These are phyloP conservation scores for Pantherophis vulpinus DNA, from an alignment of 2,797 vertebrate genomes.

Conservation along the genomic window DNA sequence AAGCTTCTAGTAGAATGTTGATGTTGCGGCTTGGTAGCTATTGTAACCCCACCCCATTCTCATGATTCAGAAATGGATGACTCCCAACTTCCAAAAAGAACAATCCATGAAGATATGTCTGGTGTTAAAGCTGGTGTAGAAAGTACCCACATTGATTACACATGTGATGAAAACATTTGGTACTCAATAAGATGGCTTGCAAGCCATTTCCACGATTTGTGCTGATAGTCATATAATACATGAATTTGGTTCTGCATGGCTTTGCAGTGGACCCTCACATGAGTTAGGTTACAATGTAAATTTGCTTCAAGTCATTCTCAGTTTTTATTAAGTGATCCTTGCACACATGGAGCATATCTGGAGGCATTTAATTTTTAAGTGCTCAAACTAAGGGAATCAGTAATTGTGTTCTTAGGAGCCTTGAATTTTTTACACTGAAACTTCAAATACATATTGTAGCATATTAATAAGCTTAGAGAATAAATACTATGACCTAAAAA, in stretches of 20 bases:
- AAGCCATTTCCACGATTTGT: not conserved
- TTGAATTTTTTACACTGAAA: slow-evolving; percentile 37
- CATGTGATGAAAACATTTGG: not conserved
- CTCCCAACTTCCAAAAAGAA: not conserved
- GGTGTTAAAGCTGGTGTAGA: not conserved
- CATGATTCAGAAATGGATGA: not conserved
- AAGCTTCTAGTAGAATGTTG: not conserved
- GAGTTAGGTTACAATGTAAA: slow-evolving; percentile 11
- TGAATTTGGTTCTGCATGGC: not conserved
- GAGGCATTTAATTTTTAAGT: slow-evolving; percentile 38
- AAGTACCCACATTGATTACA: not conserved
- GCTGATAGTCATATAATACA: not conserved
- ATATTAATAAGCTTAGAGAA: slow-evolving; percentile 36
- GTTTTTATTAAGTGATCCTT: slow-evolving; percentile 25
- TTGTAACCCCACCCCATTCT: not conserved
- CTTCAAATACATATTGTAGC: slow-evolving; percentile 14
- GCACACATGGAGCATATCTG: slow-evolving; percentile 4
- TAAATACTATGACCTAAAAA: slow-evolving; percentile 40
- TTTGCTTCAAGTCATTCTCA: slow-evolving; percentile 20
- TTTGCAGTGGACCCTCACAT: not conserved
- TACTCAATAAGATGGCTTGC: not conserved
- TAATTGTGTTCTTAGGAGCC: slow-evolving; percentile 50
- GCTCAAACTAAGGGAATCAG: slow-evolving; percentile 37
- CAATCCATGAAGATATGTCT: not conserved
- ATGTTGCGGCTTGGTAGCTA: not conserved